Evolutionary conservation across 1,140 invertebrate species (phyloP), one percentile per base, ranked within the genome.

Genomic region (Hylaeus anthracinus): DNA sequence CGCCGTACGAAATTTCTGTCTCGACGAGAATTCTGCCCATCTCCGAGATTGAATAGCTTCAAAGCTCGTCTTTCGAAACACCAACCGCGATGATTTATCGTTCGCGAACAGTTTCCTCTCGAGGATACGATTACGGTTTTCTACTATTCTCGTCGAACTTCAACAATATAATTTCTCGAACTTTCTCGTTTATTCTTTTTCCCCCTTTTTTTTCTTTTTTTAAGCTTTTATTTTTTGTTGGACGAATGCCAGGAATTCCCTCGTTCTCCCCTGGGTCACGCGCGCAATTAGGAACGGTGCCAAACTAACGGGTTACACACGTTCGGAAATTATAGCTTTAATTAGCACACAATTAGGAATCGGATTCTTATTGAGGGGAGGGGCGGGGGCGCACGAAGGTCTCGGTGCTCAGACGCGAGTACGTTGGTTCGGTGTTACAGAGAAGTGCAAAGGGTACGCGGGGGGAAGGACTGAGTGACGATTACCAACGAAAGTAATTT

Each of bases 181-280:
- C 80, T 86, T 82, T 10, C 6, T 67, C 37, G 51, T 3, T 15
- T 14, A 48, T 48, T 51, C 10, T 66, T 15, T 66, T 51, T 6
- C 10, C 10, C 51, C 51, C 6, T 10, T 81, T 26, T 15, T 48
- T n/a, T 48, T 6, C 14, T 10, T 45, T 43, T 65, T 5, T 65
- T 26, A 26, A 26, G 26, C 41, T 45, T 43, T 45, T n/a, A 26
- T 26, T 9, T 6, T 43, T 5, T 86, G 70, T 89, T 89, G 87
- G 88, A 90, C 85, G 87, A 88, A 85, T 84, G 84, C 86, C 86
- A 85, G 71, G 82, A 26, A 86, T 84, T 82, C 26, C 78, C 64
- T 83, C 61, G 84, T 81, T 75, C 71, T 85, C 61, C 79, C 9
- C n/a, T n/a, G 55, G 73, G 58, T 6, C 8, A 56, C 63, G 72